Evolutionary conservation across 2,113 vertebrate species (phyloP).

Genomic region (Peromyscus maniculatus): DNA sequence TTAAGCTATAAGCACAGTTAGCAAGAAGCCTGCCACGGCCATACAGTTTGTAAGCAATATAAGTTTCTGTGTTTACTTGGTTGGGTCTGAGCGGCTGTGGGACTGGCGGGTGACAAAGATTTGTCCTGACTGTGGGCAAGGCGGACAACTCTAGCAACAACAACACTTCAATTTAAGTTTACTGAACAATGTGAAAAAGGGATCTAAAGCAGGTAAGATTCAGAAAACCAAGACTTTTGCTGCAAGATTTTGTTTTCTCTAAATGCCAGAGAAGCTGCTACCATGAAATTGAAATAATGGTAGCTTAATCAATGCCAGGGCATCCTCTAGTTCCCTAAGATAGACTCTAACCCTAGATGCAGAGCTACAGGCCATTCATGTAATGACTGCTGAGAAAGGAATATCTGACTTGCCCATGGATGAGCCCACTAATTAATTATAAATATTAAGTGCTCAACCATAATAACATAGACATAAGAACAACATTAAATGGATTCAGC

Average conservation of each 20-base stretch:
- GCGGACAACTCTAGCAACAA: no score
- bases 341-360: no score
- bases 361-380: not conserved
- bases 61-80: no score
- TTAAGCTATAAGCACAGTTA: no score
- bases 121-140: no score
- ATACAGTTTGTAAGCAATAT: no score
- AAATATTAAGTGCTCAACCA: not conserved
- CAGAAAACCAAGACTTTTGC: not conserved
- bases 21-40: no score
- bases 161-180: not conserved
- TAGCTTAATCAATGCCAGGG: not conserved
- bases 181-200: not conserved
- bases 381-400: not conserved
- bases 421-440: not conserved
- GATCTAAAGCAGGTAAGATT: not conserved
- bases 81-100: no score
- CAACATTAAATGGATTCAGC: not conserved
- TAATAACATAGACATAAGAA: not conserved
- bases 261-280: not conserved
- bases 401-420: not conserved
- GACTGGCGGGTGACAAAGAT: no score
- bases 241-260: not conserved
- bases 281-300: not conserved
- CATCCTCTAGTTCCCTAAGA: no score